phyloP scores from a whole-genome alignment of 2,888 invertebrate genomes.

The Malthinus flaveolus region DNA sequence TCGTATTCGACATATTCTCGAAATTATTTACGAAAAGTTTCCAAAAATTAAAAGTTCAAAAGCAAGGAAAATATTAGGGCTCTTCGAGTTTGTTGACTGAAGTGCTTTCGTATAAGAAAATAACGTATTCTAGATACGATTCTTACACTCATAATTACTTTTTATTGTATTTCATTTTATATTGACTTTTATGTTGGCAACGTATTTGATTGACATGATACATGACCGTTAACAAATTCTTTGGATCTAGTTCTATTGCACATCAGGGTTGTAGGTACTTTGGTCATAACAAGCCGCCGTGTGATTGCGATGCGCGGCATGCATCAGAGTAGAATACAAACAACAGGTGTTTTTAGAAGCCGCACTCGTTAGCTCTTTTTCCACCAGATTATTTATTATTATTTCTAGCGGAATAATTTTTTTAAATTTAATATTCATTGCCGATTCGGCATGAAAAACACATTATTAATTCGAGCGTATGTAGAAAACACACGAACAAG shows the following conservation, averaged over 20 bases:
- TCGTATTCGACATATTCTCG: no score
- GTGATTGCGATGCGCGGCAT: slow-evolving; percentile 44
- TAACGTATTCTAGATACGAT: no score
- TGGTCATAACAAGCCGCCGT: slow-evolving; percentile 42
- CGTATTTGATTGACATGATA: slow-evolving; percentile 41
- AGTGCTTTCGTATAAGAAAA: no score
- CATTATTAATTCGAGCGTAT: no score
- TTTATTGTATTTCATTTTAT: slow-evolving; percentile 21
- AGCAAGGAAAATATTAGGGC: no score
- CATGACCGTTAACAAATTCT: slow-evolving; percentile 41
- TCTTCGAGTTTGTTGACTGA: no score
- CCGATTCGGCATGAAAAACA: neutral
- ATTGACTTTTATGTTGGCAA: slow-evolving; percentile 25
- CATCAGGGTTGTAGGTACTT: slow-evolving; percentile 40
- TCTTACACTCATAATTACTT: slow-evolving; percentile 13
- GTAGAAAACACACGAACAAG: no score
- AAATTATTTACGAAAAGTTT: no score
- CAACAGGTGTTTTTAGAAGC: slow-evolving; percentile 45
- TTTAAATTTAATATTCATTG: slow-evolving; percentile 14
- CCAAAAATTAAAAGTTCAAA: no score
- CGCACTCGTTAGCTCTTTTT: slow-evolving; percentile 42
- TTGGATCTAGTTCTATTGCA: slow-evolving; percentile 41
- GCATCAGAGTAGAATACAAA: slow-evolving; percentile 40
- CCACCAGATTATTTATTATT: slow-evolving; percentile 41
- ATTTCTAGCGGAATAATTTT: slow-evolving; percentile 43